Conservation (phyloP, 2,888 invertebrate genomes). For the Drosophila fulvimacula region DNA sequence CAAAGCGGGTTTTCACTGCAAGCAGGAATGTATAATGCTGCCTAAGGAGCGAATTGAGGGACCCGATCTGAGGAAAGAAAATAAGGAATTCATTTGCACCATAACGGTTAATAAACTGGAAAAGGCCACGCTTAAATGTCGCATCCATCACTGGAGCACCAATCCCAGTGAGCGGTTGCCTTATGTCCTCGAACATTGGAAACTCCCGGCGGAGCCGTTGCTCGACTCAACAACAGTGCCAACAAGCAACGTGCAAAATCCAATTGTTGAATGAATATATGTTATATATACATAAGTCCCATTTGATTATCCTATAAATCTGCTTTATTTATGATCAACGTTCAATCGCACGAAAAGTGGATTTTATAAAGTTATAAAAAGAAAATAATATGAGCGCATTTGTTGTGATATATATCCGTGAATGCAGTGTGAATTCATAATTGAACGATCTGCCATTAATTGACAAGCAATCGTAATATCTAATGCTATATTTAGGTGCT, state of each 20-base stretch:
- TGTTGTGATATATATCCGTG: conserved; percentile 10
- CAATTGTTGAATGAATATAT: conserved; percentile 11
- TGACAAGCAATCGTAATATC: conserved; percentile 14
- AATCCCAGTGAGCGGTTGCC: conserved; percentile 87
- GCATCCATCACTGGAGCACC: conserved; percentile 92
- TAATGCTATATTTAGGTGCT: conserved; percentile 42
- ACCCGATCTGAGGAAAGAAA: conserved; percentile 91
- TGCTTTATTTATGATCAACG: conserved; percentile 55
- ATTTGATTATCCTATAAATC: conserved; percentile 19
- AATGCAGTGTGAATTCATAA: background rate
- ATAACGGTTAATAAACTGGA: conserved; percentile 90
- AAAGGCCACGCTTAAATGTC: conserved; percentile 90
- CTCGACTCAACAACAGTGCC: conserved; percentile 46
- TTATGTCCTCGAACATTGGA: conserved; percentile 83
- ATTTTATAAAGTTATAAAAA: conserved; percentile 15
- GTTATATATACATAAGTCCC: conserved; percentile 7
- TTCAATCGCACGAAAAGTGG: conserved; percentile 25
- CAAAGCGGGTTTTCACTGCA: conserved; percentile 89
- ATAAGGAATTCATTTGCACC: conserved; percentile 92
- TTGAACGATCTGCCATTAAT: background rate
- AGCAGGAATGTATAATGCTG: conserved; percentile 91
- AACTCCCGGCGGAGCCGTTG: conserved; percentile 76
- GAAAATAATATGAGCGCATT: conserved; percentile 10
- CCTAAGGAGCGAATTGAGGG: conserved; percentile 91
- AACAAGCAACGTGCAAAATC: background rate